Conservation (phyloP, 2,888 invertebrate genomes). For the Parnassius smintheus region DNA sequence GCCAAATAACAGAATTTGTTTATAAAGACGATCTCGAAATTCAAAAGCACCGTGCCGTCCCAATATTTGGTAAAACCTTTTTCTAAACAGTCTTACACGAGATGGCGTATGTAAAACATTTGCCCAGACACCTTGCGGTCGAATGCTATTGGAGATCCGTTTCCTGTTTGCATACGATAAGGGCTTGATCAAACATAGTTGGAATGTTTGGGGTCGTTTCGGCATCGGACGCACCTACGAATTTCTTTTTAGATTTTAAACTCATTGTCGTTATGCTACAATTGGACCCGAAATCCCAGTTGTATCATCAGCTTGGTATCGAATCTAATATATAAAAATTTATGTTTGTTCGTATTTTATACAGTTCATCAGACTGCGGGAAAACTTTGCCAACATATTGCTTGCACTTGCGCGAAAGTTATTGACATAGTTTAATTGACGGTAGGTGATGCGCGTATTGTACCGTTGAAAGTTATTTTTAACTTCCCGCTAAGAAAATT, state of each 20-base stretch:
- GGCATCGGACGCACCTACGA: slow-evolving; percentile 1
- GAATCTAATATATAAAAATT: no score
- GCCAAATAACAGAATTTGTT: slow-evolving; percentile 39
- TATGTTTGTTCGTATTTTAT: no score
- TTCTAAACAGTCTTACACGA: slow-evolving; percentile 42
- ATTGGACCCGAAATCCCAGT: neutral
- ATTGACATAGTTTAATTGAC: no score
- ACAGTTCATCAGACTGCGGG: no score
- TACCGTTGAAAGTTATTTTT: no score
- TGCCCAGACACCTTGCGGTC: slow-evolving; percentile 43
- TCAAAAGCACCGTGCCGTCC: slow-evolving; percentile 47
- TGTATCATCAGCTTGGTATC: neutral
- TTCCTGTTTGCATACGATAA: slow-evolving; percentile 59
- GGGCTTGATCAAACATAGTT: slow-evolving; percentile 52
- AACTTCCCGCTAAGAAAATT: no score
- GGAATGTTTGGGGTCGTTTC: slow-evolving; percentile 42
- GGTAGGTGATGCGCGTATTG: no score
- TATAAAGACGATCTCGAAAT: slow-evolving; percentile 41
- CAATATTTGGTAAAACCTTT: slow-evolving; percentile 51
- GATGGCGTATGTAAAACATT: slow-evolving; percentile 44
- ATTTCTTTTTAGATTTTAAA: slow-evolving; percentile 5
- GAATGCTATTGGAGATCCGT: slow-evolving; percentile 44
- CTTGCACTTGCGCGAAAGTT: no score
- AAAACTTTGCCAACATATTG: no score
- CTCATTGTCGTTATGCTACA: slow-evolving; percentile 4